Base-by-base conservation (phyloP, 2,888 invertebrate species). In the Auanema sp. region DNA sequence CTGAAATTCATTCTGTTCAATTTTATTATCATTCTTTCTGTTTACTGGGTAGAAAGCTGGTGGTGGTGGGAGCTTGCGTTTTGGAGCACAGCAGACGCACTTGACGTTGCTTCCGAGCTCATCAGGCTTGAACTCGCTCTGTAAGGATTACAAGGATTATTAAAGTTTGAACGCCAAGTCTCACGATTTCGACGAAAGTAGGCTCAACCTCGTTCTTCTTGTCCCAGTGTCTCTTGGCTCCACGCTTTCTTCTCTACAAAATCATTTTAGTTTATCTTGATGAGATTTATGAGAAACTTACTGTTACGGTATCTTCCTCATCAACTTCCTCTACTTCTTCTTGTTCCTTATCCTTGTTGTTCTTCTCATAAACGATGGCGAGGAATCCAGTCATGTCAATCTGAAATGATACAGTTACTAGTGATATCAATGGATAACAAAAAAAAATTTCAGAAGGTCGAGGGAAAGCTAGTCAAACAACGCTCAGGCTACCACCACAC, bases 41-140 rank as follows among this genome's bases (percentile, higher is more conserved):
- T 52, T n/a, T 52, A 21, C 21, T 23, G 52, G 25, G 52, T 52
- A 52, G 21, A 21, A 52, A 23, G 53, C 47, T 12, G 60, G 55
- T 25, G 59, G 41, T 14, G 14, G 33, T 14, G 21, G 65, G 5
- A 60, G 60, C 24, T 56, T 51, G n/a, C 55, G 50, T 63, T 65
- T 68, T 49, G 74, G 74, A 18, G 70, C 73, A 56, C 74, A 74
- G 71, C 74, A 74, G 52, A 74, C 68, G 61, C 74, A 74, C 65
- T 71, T 71, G 24, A 71, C 64, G 42, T 74, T 71, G 53, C 64
- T 60, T 47, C 65, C 25, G 23, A 60, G 67, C 6, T 59, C 57
- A 23, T 59, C 42, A 14, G 69, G 68, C 2, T 24, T 58, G 70
- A 69, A 72, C 8, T 63, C 52, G 16, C 57, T 58, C 63, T 63